Base-by-base conservation (phyloP, 92 coral and sea anemone species). In the Muricea muricata region DNA sequence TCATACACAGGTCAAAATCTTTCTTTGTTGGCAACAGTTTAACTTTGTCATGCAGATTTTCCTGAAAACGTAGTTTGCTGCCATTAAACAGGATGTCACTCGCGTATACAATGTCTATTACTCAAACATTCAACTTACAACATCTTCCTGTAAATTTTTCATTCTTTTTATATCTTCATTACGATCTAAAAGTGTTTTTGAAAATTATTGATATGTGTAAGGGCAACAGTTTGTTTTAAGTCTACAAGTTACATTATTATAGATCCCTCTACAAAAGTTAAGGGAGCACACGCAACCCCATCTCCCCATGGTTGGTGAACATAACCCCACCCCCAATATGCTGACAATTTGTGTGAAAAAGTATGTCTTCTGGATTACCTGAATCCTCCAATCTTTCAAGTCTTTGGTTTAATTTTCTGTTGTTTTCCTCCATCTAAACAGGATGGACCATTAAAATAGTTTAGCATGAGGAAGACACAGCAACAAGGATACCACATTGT, bases 1-100 rank as follows among this genome's bases (percentile, higher is more conserved):
- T 93, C 54, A 97, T 94, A 83, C 93, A 97, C 37, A 92, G 84
- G 46, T 97, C 98, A 77, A 93, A 75, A 74, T 92, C 98, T 24
- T 94, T 94, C 85, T 84, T 97, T 42, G 99, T 97, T 66, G 99
- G 98, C 23, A 97, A 91, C 0, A 86, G 89, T 63, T 90, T 87
- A 15, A 97, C 94, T 72, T 90, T 80, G 45, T 80, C 88, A 79
- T 92, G 91, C 25, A 96, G 91, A 30, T 84, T 78, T 86, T 94
- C 84, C 99, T 95, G 78, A 75, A 67, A 81, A 31, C 55, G 11
- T 25, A 50, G 18, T 45, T 32, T 45, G 15, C 50, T 45, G 50
- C 14, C 61, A 17, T 54, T 15, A 3, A 3, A 3, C 15, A 15
- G n/a, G n/a, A n/a, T n/a, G n/a, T n/a, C n/a, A n/a, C n/a, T n/a